Evolutionary conservation across 2,888 invertebrate genomes (phyloP).

Genomic region (Nowickia ferox): DNA sequence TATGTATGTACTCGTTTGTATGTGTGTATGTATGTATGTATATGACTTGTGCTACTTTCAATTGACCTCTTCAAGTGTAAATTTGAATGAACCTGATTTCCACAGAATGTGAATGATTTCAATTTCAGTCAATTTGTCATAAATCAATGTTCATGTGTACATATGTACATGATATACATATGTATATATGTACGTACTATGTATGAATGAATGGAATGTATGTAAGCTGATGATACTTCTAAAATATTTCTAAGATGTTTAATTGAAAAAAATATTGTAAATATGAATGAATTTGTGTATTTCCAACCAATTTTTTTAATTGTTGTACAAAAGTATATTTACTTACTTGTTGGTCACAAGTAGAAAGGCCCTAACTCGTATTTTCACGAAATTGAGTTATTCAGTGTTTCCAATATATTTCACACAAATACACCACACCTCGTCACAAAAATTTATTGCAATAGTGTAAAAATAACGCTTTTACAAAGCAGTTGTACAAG

Average conservation of each 20-base stretch:
- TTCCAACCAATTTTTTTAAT: too few relatives aligned
- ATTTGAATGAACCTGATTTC: slow-evolving; percentile 63
- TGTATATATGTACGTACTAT: neutral
- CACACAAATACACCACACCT: too few relatives aligned
- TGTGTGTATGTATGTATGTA: slow-evolving; percentile 10
- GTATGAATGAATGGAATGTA: neutral
- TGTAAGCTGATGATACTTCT: neutral
- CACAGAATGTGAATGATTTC: slow-evolving; percentile 47
- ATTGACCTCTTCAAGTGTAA: slow-evolving; percentile 69
- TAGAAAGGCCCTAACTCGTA: too few relatives aligned
- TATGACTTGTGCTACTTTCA: slow-evolving; percentile 65
- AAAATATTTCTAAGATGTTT: slow-evolving; percentile 21
- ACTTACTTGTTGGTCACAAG: too few relatives aligned
- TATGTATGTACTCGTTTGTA: slow-evolving; percentile 1
- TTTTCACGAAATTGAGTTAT: too few relatives aligned
- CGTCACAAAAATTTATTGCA: too few relatives aligned
- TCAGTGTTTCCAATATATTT: too few relatives aligned
- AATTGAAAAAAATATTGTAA: slow-evolving; percentile 7
- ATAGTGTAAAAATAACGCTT: too few relatives aligned
- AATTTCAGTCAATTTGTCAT: slow-evolving; percentile 49
- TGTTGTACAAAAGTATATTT: too few relatives aligned
- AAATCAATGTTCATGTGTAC: slow-evolving; percentile 42
- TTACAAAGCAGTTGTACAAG: too few relatives aligned
- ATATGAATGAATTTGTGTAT: too few relatives aligned
- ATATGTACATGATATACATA: neutral